phyloP scores from a whole-genome alignment of 2,113 vertebrate genomes.

The Bambusicola thoracicus region DNA sequence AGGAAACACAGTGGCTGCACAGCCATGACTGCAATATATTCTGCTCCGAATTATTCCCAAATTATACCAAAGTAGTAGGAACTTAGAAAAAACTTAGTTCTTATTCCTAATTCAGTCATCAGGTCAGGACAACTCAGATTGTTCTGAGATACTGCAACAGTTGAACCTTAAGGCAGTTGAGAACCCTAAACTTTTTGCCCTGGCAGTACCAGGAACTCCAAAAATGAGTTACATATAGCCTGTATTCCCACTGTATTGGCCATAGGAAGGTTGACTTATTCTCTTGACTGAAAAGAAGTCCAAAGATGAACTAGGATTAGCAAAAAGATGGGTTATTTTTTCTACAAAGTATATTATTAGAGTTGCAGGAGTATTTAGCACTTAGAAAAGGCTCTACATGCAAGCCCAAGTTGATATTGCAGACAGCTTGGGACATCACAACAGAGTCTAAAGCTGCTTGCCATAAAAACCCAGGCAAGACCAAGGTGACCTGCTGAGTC shows the following conservation, averaged over 20 bases:
- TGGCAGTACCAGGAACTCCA: not conserved
- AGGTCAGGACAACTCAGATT: not conserved
- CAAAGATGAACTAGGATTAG: not conserved
- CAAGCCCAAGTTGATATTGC: not conserved
- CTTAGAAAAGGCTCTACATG: not conserved
- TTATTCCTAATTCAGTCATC: not conserved
- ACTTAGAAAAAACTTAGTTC: not conserved
- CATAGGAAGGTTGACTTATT: not conserved
- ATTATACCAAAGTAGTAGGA: not conserved
- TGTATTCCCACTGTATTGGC: not conserved
- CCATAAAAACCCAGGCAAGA: not conserved
- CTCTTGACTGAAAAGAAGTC: not conserved
- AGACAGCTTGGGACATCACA: not conserved
- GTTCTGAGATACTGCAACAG: not conserved
- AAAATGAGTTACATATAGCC: not conserved
- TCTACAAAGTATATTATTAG: not conserved
- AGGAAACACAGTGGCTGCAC: not conserved
- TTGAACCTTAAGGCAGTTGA: not conserved
- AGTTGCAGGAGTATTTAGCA: not conserved
- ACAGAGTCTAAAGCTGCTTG: not conserved
- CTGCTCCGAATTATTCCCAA: not conserved
- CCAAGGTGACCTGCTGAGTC: not conserved
- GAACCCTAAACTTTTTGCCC: not conserved
- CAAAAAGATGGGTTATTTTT: not conserved
- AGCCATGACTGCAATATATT: not conserved